Evolutionary conservation across 2,797 vertebrate species (phyloP).

Genomic region (Sciurus carolinensis): DNA sequence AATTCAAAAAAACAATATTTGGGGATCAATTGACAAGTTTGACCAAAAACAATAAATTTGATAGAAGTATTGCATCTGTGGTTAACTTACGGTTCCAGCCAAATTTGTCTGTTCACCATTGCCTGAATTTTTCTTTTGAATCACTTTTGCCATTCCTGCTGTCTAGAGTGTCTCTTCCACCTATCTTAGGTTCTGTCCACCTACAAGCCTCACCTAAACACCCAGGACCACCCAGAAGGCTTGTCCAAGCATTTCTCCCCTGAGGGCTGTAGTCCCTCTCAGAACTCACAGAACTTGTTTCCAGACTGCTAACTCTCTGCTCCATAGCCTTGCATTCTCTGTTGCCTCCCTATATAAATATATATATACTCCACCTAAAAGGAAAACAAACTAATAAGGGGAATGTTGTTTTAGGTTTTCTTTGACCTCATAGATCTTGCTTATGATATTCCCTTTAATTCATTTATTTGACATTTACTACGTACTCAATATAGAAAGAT

Average conservation of each 20-base stretch:
- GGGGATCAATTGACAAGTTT: neutral
- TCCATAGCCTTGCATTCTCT: neutral
- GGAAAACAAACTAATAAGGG: neutral
- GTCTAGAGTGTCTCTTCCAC: neutral
- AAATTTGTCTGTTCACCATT: neutral
- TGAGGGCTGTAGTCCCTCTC: neutral
- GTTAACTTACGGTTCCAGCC: neutral
- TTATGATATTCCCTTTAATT: neutral
- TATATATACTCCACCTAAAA: neutral
- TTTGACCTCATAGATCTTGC: neutral
- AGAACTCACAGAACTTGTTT: neutral
- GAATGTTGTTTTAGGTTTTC: neutral
- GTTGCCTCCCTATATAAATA: neutral
- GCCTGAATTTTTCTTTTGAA: neutral
- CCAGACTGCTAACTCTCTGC: too few species aligned
- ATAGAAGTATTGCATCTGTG: neutral
- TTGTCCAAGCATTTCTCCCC: neutral
- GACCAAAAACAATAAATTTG: neutral
- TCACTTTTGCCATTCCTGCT: neutral
- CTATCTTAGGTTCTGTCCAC: neutral
- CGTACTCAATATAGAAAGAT: neutral
- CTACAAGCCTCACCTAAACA: neutral
- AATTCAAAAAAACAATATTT: neutral
- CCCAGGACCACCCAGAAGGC: neutral
- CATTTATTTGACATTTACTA: slow-evolving; percentile 1